Evolutionary conservation across 2,888 invertebrate genomes (phyloP).

Genomic region (Acanthosoma haemorrhoidale): DNA sequence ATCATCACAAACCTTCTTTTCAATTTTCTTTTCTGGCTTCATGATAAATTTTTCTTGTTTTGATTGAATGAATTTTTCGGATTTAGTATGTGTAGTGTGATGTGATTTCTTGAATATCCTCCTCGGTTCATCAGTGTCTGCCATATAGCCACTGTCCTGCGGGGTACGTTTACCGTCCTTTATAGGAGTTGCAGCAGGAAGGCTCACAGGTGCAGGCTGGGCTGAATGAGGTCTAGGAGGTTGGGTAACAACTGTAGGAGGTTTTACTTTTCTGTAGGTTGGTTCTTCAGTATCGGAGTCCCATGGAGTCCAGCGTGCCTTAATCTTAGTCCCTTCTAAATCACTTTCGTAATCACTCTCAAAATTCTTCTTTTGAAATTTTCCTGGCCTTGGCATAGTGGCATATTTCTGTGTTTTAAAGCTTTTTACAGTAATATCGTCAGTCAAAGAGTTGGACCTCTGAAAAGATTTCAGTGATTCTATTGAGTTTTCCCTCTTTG

Average conservation of each 20-base stretch:
- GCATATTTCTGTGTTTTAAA: conserved; percentile 49
- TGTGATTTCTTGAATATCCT: conserved; percentile 21
- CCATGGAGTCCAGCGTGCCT: conserved; percentile 58
- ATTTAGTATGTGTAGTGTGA: neutral
- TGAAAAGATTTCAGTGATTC: conserved; percentile 32
- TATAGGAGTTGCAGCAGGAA: conserved; percentile 49
- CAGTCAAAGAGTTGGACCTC: conserved; percentile 36
- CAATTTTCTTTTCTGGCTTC: conserved; percentile 23
- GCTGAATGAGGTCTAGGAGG: conserved; percentile 51
- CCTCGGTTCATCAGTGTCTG: conserved; percentile 60
- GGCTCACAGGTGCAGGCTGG: conserved; percentile 48
- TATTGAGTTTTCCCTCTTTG: conserved; percentile 40
- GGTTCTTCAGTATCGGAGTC: conserved; percentile 61
- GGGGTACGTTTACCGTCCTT: conserved; percentile 30
- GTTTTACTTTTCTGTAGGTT: conserved; percentile 52
- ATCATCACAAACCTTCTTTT: conserved; percentile 25
- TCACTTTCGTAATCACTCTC: conserved; percentile 69
- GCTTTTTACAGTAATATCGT: conserved; percentile 47
- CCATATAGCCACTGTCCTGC: conserved; percentile 60
- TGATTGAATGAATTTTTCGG: conserved; percentile 24
- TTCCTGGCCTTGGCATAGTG: conserved; percentile 56
- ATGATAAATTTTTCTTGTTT: conserved; percentile 14
- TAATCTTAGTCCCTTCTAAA: conserved; percentile 56
- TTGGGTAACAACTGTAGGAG: conserved; percentile 48
- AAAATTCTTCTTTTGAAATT: conserved; percentile 59